Evolutionary conservation across 2,797 vertebrate genomes (phyloP).

Genomic region (Amblyopsis hoosieri): DNA sequence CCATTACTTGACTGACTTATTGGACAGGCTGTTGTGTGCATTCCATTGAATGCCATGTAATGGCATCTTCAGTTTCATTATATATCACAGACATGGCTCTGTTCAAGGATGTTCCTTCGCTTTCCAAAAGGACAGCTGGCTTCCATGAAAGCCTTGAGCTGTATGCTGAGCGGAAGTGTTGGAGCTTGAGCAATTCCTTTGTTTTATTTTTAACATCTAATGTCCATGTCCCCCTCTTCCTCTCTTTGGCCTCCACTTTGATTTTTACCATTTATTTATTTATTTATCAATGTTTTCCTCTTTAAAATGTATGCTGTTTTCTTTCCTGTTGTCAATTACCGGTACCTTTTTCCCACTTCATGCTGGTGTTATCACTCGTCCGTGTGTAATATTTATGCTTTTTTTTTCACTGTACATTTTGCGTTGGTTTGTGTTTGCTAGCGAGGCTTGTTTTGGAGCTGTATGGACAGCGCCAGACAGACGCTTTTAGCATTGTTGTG

Average conservation of each 20-base stretch:
- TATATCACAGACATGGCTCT: slow-evolving; percentile 65
- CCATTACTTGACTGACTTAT: slow-evolving; percentile 64
- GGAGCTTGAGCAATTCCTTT: slow-evolving; percentile 70
- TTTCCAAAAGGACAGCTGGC: slow-evolving; percentile 76
- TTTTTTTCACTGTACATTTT: neutral
- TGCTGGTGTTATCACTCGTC: too few species aligned
- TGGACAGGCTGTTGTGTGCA: slow-evolving; percentile 50
- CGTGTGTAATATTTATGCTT: too few species aligned
- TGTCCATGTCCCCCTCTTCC: slow-evolving; percentile 9
- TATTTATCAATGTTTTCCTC: slow-evolving; percentile 13
- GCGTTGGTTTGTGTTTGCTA: slow-evolving; percentile 15
- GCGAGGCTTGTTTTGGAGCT: slow-evolving; percentile 14
- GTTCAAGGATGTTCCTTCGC: slow-evolving; percentile 61
- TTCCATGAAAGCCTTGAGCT: slow-evolving; percentile 69
- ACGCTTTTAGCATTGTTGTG: slow-evolving; percentile 59
- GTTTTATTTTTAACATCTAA: slow-evolving; percentile 78
- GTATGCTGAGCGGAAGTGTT: slow-evolving; percentile 69
- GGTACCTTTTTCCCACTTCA: too few species aligned
- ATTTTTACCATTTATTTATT: neutral
- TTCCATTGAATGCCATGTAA: slow-evolving; percentile 66
- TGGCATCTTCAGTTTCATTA: slow-evolving; percentile 74
- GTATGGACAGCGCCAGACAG: slow-evolving; percentile 49
- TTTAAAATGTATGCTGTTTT: slow-evolving; percentile 11
- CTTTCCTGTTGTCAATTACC: neutral
- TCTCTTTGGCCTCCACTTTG: neutral